Percentiles rank a stretch among this genome's conserved stretches.
Evolutionary conservation across 2,113 vertebrate genomes (phyloP).

Genomic region (Lamprotornis superbus): DNA sequence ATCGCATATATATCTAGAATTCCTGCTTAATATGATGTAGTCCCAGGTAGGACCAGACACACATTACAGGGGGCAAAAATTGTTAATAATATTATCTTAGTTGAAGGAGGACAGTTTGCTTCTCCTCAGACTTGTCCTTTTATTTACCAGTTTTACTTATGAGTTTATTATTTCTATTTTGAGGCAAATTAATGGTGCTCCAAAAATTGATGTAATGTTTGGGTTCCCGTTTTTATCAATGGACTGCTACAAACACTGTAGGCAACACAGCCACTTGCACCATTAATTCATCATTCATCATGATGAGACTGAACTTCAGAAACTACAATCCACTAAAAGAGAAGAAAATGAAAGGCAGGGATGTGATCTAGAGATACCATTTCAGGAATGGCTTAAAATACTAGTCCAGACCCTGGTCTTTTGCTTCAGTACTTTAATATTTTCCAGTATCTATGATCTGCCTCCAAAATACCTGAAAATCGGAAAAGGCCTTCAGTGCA

Average conservation of each 20-base stretch:
- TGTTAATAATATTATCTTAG: not conserved
- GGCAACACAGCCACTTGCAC: not conserved
- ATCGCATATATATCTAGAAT: not conserved
- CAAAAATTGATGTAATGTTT: not conserved
- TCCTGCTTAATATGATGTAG: not conserved
- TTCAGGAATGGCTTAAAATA: not conserved
- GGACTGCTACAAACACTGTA: not conserved
- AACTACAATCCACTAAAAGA: not conserved
- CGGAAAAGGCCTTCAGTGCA: not conserved
- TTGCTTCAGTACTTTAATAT: not conserved
- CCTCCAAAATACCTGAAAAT: not conserved
- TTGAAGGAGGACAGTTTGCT: not conserved
- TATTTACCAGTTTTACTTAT: not conserved
- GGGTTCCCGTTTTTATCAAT: not conserved
- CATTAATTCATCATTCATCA: not conserved
- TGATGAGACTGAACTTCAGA: not conserved
- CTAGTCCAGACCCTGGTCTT: conserved; percentile 8
- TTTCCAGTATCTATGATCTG: not conserved
- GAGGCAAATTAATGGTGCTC: not conserved
- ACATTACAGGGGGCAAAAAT: not conserved
- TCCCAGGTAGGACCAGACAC: not conserved
- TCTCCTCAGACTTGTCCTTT: not conserved
- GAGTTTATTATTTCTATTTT: not conserved
- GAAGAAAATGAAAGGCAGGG: not conserved
- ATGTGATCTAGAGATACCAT: not conserved